Evolutionary conservation across 2,113 vertebrate species (phyloP).

Genomic region (Melierax canorus): DNA sequence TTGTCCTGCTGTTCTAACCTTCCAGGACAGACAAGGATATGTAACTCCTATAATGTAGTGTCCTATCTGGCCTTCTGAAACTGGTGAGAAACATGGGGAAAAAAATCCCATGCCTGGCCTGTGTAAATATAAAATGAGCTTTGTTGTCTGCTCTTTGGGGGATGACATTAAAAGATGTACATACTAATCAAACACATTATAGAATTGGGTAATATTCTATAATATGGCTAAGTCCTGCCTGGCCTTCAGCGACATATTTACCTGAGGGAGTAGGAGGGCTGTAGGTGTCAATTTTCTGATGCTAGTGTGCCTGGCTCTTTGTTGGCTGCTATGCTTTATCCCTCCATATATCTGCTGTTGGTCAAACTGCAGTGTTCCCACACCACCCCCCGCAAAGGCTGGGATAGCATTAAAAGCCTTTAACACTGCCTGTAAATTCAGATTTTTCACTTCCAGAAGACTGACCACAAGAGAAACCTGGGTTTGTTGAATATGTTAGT

Average conservation of each 20-base stretch:
- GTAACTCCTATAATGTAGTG: background rate
- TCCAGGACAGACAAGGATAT: background rate
- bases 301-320: background rate
- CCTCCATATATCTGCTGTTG: background rate
- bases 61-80: background rate
- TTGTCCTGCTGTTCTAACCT: background rate
- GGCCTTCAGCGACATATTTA: background rate
- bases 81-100: background rate
- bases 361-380: background rate
- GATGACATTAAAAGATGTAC: background rate
- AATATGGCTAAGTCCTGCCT: background rate
- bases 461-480: background rate
- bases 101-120: background rate
- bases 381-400: background rate
- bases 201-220: background rate
- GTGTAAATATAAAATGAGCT: background rate
- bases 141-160: background rate
- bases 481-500: slow-evolving; percentile 13
- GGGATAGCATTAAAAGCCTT: background rate
- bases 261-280: background rate
- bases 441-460: background rate
- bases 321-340: background rate
- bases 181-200: background rate
- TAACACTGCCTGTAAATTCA: background rate
- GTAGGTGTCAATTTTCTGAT: background rate